Base-by-base conservation (phyloP, 64 coral and sea anemone genomes). In the Montipora foliosa region DNA sequence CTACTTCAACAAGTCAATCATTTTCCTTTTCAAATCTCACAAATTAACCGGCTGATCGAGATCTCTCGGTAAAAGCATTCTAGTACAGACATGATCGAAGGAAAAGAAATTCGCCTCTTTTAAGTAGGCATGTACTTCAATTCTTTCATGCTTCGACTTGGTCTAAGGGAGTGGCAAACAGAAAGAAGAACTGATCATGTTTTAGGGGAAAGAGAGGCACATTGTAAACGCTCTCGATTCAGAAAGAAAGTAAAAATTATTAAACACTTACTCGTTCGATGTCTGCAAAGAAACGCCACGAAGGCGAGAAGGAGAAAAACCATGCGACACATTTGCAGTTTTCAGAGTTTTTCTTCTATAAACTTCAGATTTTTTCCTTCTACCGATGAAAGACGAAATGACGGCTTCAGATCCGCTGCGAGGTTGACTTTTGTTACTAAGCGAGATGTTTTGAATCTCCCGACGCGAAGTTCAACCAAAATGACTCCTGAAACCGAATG, bases 191-290 rank as follows among this genome's bases (percentile, higher is more conserved):
- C 29, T 37, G 29, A 37, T 37, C 29, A 37, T 37, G 29, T 37
- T 37, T 37, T 37, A 37, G 29, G 29, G 29, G 29, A 37, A 37
- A 37, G 29, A 37, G 29, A 37, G 29, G 29, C 1, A 37, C 29
- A 37, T 37, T 37, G 1, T 37, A 37, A 37, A 37, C 29, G 29
- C 29, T 37, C 29, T 37, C 29, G 29, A 37, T 37, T 37, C 29
- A 37, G 29, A 37, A 37, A 37, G 29, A 37, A 37, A 37, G 29
- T 37, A 37, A 1, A 37, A 37, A 37, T 37, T 37, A 37, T 37
- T 37, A 37, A 37, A 1, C 29, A 37, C 82, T 86, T 47, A 86
- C 82, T 86, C 17, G 82, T 19, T 72, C 49, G 82, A 86, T 71
- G 82, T 9, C 47, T 45, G 66, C 82, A 86, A 52, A 86, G 47